Base-by-base conservation (phyloP, 2,797 vertebrate species). In the Thalassophryne amazonica region DNA sequence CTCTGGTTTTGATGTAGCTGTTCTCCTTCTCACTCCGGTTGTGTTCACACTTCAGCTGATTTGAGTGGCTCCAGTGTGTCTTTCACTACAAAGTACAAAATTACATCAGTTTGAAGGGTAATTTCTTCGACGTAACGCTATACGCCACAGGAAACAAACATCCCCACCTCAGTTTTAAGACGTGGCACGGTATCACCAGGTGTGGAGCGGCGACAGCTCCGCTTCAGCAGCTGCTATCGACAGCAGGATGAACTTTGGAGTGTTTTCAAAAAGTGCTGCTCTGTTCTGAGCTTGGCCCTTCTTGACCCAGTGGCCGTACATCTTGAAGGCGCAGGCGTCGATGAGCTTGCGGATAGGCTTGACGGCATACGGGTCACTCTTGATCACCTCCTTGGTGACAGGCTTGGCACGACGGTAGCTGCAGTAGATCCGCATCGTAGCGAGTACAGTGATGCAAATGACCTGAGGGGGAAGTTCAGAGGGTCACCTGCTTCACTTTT, bases 301-400 rank as follows among this genome's bases (percentile, higher is more conserved):
- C 90, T 99, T 99, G 52, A 99, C 97, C 97, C 96, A 99, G 87
- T 99, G 97, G 64, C 95, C 94, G 0, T 99, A 99, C 72, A 97
- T 94, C 60, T 95, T 92, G 88, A 99, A 99, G 1, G 97, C 97
- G 0, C 93, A 97, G 34, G 92, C 95, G 0, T 99, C 97, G 0
- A 99, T 97, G 70, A 99, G 86, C 69, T 95, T 95, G 40, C 97
- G 93, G 33, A 98, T 79, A 2, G 95, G 94, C 71, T 94, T 95
- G 31, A 98, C 75, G 0, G 95, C 92, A 0, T 99, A 99, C 0
- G 97, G 97, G 81, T 99, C 94, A 0, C 93, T 92, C 66, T 89
- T 69, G 67, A 99, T 89, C 28, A 98, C 93, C 32, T 98, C 94
- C 59, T 91, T 89, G 48, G 93, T 99, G 53, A 98, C 88, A 0